Evolutionary conservation across 2,113 vertebrate species (phyloP).

Genomic region (Heteronetta atricapilla): DNA sequence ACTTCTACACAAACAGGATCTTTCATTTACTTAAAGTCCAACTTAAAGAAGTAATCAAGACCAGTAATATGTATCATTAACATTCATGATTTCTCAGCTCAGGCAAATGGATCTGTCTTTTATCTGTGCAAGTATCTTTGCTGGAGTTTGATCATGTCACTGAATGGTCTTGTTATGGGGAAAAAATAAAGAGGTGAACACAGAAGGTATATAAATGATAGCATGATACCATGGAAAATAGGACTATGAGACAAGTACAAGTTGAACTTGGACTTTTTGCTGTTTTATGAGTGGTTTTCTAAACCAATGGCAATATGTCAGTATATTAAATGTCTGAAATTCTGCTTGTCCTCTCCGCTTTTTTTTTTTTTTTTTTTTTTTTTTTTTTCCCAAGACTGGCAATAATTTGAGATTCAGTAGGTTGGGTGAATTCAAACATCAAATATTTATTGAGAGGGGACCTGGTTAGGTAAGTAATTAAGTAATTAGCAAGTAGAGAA

Average conservation of each 20-base stretch:
- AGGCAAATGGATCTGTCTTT: background rate
- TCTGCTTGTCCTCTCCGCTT: background rate
- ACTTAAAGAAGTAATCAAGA: background rate
- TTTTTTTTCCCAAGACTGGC: background rate
- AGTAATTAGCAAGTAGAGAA: background rate
- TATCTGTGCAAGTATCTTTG: background rate
- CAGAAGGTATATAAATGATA: background rate
- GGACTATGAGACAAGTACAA: background rate
- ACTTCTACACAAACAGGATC: background rate
- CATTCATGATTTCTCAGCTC: background rate
- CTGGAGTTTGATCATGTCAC: background rate
- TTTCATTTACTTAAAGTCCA: background rate
- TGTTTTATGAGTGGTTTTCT: background rate
- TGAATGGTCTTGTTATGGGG: background rate
- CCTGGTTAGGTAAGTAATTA: too few relatives aligned
- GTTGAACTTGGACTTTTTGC: background rate
- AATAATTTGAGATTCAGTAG: background rate
- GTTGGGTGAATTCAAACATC: background rate
- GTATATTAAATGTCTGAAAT: fast-evolving
- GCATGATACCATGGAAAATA: background rate
- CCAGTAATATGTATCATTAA: background rate
- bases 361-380: too few relatives aligned
- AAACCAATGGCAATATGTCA: background rate
- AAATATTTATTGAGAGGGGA: background rate
- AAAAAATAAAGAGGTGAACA: background rate